Conservation (phyloP, 92 coral and sea anemone genomes). For the Heliopora coerulea region DNA sequence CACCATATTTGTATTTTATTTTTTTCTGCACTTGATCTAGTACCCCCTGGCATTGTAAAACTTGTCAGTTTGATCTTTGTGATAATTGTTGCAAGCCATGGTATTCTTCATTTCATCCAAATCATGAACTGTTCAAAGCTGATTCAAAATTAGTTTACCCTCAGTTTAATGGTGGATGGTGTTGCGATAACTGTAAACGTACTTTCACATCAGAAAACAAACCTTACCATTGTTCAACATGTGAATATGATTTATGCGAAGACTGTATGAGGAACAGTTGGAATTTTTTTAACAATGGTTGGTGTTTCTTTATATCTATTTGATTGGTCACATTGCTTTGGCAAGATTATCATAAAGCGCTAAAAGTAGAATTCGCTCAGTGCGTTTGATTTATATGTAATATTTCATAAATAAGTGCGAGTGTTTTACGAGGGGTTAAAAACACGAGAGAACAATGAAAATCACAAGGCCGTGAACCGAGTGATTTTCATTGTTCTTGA, state of each 20-base stretch:
- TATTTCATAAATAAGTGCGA: too few species aligned
- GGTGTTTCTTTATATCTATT: too few species aligned
- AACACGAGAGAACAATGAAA: too few species aligned
- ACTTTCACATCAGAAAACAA: slow-evolving; percentile 14
- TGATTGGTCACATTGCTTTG: too few species aligned
- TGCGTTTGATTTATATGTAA: too few species aligned
- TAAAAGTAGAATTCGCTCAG: too few species aligned
- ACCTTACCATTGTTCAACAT: slow-evolving; percentile 80
- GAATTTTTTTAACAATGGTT: not conserved
- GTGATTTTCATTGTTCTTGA: too few species aligned
- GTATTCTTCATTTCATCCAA: not conserved
- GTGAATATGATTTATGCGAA: slow-evolving; percentile 78
- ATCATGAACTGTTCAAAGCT: slow-evolving; percentile 2
- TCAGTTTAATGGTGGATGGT: slow-evolving; percentile 75
- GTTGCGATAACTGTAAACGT: slow-evolving; percentile 72
- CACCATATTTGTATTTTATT: too few species aligned
- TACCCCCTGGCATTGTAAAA: slow-evolving; percentile 1
- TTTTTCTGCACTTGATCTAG: not conserved
- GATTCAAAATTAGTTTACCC: slow-evolving; percentile 32
- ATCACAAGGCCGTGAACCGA: too few species aligned
- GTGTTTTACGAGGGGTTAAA: too few species aligned
- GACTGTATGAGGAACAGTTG: slow-evolving; percentile 53
- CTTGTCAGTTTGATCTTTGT: slow-evolving; percentile 9
- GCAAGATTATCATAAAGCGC: too few species aligned
- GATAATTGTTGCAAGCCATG: not conserved